phyloP scores from a whole-genome alignment of 2,888 invertebrate species.

The Pimpla rufipes region DNA sequence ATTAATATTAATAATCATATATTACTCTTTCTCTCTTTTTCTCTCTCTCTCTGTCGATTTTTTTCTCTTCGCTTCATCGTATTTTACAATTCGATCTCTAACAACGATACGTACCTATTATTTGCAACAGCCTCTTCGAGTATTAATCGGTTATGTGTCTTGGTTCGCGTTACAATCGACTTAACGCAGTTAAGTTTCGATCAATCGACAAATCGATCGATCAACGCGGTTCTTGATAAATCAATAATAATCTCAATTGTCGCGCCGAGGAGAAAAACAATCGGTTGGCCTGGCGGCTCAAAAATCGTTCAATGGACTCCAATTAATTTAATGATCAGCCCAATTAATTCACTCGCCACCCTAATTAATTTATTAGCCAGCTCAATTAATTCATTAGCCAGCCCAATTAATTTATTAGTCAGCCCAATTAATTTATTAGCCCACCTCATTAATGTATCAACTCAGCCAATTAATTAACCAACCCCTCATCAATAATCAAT shows the following conservation, averaged over 20 bases:
- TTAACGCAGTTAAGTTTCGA: conserved; percentile 37
- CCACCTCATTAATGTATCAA: too few species aligned
- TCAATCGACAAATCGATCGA: conserved; percentile 26
- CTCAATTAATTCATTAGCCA: too few species aligned
- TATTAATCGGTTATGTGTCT: conserved; percentile 68
- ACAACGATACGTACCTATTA: conserved; percentile 72
- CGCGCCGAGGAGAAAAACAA: background rate
- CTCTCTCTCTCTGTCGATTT: conserved; percentile 45
- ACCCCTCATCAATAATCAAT: too few species aligned
- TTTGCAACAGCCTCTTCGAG: conserved; percentile 72
- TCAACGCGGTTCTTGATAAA: background rate
- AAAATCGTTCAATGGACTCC: too few species aligned
- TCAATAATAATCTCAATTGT: conserved; percentile 25
- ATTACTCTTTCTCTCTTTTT: conserved; percentile 62
- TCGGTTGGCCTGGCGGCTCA: too few species aligned
- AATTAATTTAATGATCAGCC: too few species aligned
- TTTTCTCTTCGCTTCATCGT: conserved; percentile 60
- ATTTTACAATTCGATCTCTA: conserved; percentile 70
- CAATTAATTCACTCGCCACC: too few species aligned
- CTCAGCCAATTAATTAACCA: too few species aligned
- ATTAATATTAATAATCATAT: conserved; percentile 65
- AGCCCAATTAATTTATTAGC: too few species aligned
- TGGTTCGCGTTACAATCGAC: conserved; percentile 60
- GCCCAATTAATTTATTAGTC: too few species aligned
- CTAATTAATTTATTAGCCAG: too few species aligned